Conservation (phyloP, 2,113 vertebrate genomes). For the Ceratotherium simum region DNA sequence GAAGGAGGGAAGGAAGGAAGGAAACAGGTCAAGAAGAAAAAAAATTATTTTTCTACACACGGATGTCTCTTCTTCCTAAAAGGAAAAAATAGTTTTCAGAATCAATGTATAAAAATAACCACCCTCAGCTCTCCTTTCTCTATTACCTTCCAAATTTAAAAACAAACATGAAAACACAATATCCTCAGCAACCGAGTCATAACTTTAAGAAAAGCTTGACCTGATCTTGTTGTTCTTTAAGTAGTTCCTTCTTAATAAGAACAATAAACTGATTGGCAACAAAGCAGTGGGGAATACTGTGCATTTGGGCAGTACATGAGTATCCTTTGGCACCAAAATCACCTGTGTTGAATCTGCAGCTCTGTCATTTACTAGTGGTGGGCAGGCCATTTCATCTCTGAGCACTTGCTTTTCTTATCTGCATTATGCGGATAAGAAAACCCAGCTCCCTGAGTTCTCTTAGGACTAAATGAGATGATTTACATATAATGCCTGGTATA, state of each 20-base stretch:
- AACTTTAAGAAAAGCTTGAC: not conserved
- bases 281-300: fast-evolving
- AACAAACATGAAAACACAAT: not conserved
- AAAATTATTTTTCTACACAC: not conserved
- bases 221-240: not conserved
- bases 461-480: not conserved
- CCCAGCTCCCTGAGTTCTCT: not conserved
- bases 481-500: not conserved
- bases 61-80: not conserved
- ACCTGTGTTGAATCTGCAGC: not conserved
- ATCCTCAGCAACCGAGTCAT: not conserved
- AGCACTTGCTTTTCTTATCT: not conserved
- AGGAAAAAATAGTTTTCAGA: not conserved
- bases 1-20: fast-evolving
- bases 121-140: not conserved
- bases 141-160: not conserved
- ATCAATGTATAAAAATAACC: conserved; percentile 12
- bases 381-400: not conserved
- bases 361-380: not conserved
- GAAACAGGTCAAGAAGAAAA: not conserved
- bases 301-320: not conserved
- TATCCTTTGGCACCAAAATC: not conserved
- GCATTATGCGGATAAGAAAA: not conserved
- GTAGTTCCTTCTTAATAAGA: not conserved
- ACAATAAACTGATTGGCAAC: not conserved